phyloP scores from a whole-genome alignment of 2,797 vertebrate genomes.

The Sebastes dallii region DNA sequence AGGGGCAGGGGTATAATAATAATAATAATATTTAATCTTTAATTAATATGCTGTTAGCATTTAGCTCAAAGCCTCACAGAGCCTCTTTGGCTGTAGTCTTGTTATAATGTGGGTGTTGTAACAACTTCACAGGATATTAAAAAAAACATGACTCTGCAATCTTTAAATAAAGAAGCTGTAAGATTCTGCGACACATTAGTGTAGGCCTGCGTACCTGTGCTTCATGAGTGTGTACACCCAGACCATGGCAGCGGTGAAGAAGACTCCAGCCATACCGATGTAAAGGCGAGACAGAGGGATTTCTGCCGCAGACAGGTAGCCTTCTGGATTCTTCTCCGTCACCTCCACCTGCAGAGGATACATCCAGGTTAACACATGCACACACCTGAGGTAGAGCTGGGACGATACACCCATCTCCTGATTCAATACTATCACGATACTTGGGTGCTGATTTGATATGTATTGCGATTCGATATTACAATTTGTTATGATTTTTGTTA shows the following conservation, averaged over 20 bases:
- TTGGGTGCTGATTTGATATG: too few relatives aligned
- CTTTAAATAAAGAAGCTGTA: too few relatives aligned
- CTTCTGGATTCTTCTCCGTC: slow-evolving; percentile 80
- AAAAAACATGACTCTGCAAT: neutral
- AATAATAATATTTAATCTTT: too few relatives aligned
- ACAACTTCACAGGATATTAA: neutral
- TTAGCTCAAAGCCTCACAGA: too few relatives aligned
- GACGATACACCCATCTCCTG: neutral
- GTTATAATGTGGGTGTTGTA: neutral
- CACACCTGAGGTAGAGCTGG: neutral
- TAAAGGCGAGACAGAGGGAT: slow-evolving; percentile 88
- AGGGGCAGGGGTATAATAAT: too few relatives aligned
- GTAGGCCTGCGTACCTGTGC: slow-evolving; percentile 78
- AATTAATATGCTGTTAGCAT: too few relatives aligned
- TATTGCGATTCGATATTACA: too few relatives aligned
- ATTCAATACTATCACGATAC: too few relatives aligned
- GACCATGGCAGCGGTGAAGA: slow-evolving; percentile 81
- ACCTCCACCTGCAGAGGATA: slow-evolving; percentile 79
- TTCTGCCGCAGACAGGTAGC: slow-evolving; percentile 85
- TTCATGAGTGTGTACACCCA: slow-evolving; percentile 88
- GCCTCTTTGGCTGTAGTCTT: neutral
- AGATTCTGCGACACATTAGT: neutral
- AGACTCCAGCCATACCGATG: slow-evolving; percentile 84
- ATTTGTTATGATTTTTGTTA: too few relatives aligned
- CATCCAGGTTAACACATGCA: neutral